Percentiles rank a stretch among this genome's conserved stretches.
phyloP scores from a whole-genome alignment of 2,888 invertebrate genomes.

The Petrolisthes manimaculis region DNA sequence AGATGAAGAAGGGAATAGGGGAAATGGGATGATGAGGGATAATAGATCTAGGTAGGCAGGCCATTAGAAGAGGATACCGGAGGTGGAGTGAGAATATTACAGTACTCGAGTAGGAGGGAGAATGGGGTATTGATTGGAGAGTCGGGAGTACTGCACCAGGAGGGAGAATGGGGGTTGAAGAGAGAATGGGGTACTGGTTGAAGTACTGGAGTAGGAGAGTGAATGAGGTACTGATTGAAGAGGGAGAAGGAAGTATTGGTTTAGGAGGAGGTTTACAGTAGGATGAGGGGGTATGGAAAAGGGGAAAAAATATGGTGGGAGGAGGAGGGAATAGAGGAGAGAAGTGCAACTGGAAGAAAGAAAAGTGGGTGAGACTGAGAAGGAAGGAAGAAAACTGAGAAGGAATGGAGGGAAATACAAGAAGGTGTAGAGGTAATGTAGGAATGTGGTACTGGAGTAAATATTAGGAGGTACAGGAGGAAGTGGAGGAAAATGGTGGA shows the following conservation, averaged over 20 bases:
- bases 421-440: too few species aligned
- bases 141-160: too few species aligned
- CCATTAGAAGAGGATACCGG: too few species aligned
- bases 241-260: not conserved
- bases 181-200: not conserved
- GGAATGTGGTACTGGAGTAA: too few species aligned
- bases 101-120: too few species aligned
- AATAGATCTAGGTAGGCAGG: too few species aligned
- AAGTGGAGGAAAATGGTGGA: not conserved
- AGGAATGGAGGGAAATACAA: not conserved
- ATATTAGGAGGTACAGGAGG: not conserved
- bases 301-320: not conserved
- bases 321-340: not conserved
- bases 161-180: not conserved
- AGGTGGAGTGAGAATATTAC: too few species aligned
- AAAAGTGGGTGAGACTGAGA: not conserved
- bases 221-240: not conserved
- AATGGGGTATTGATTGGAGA: too few species aligned
- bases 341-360: not conserved
- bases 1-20: not conserved
- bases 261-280: not conserved
- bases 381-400: not conserved
- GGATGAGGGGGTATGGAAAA: not conserved
- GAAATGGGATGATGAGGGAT: not conserved
- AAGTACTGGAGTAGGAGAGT: not conserved